phyloP scores from a whole-genome alignment of 2,888 invertebrate genomes.

The Germaria angustata region DNA sequence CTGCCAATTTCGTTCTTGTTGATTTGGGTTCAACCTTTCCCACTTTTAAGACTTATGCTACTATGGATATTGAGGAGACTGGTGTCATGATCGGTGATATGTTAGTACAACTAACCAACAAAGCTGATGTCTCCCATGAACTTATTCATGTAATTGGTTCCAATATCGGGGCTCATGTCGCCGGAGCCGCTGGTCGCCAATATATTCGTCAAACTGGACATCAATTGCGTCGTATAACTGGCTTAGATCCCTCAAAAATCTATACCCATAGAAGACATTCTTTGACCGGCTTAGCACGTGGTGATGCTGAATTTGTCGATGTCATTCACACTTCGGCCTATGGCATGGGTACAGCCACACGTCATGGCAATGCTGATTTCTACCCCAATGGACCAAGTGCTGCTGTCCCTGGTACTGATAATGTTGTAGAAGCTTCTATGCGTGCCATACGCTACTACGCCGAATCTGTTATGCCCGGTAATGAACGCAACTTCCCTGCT shows the following conservation, averaged over 20 bases:
- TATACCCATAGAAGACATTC: conserved; percentile 68
- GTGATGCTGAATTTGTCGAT: conserved; percentile 78
- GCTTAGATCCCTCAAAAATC: conserved; percentile 75
- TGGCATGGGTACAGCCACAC: conserved; percentile 72
- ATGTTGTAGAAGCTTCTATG: conserved; percentile 76
- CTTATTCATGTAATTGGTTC: conserved; percentile 76
- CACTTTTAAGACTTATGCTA: conserved; percentile 64
- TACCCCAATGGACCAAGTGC: conserved; percentile 76
- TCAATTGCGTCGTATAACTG: conserved; percentile 77
- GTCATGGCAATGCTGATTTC: conserved; percentile 77
- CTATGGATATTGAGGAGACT: conserved; percentile 72
- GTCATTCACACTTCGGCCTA: conserved; percentile 76
- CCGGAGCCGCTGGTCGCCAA: conserved; percentile 76
- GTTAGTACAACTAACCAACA: conserved; percentile 71
- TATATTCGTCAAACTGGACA: conserved; percentile 74
- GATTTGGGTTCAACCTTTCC: conserved; percentile 72
- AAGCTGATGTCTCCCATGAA: conserved; percentile 71
- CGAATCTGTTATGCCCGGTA: conserved; percentile 78
- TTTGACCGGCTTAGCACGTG: conserved; percentile 74
- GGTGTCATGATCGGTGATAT: conserved; percentile 73
- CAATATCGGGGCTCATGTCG: conserved; percentile 76
- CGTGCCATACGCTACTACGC: conserved; percentile 77
- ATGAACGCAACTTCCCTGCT: conserved; percentile 77
- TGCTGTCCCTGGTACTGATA: conserved; percentile 74
- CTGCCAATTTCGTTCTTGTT: conserved; percentile 74